A percentile compares a stretch with the other conserved stretches of the same genome.
Conservation (phyloP, 2,113 vertebrate species). For the Cercopithecus mona region DNA sequence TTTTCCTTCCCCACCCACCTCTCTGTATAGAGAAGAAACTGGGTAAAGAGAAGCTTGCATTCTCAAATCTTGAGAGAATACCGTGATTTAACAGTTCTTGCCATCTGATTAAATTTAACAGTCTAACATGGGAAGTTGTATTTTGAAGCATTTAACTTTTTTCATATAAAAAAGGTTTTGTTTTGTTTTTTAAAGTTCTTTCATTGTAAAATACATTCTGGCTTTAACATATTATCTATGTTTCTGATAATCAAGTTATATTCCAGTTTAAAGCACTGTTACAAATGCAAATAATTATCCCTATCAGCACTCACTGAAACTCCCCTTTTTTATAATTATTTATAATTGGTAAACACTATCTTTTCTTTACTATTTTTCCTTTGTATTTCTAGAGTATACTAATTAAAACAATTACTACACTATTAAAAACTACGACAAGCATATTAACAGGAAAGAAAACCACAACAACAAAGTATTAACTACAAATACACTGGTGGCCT, state of each 20-base stretch:
- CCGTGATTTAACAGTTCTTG: neutral
- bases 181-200: neutral
- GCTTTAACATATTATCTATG: neutral
- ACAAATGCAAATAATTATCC: conserved; percentile 47
- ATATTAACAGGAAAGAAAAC: conserved; percentile 41
- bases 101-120: neutral
- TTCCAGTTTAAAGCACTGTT: conserved; percentile 32
- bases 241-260: conserved; percentile 32
- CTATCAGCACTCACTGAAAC: conserved; percentile 10
- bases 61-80: neutral
- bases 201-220: conserved; percentile 32
- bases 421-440: conserved; percentile 52
- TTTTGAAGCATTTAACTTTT: conserved; percentile 10
- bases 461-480: neutral
- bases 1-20: neutral
- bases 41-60: neutral
- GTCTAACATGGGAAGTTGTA: neutral
- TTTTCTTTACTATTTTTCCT: conserved; percentile 54
- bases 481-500: conserved; percentile 21
- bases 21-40: neutral
- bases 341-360: conserved; percentile 35
- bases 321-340: conserved; percentile 26
- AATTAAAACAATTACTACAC: conserved; percentile 55
- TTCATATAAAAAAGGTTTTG: neutral
- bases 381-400: conserved; percentile 49